Percentiles rank a stretch among this genome's conserved stretches.
Conservation (phyloP, 1,140 invertebrate species). For the Nephotettix cincticeps region DNA sequence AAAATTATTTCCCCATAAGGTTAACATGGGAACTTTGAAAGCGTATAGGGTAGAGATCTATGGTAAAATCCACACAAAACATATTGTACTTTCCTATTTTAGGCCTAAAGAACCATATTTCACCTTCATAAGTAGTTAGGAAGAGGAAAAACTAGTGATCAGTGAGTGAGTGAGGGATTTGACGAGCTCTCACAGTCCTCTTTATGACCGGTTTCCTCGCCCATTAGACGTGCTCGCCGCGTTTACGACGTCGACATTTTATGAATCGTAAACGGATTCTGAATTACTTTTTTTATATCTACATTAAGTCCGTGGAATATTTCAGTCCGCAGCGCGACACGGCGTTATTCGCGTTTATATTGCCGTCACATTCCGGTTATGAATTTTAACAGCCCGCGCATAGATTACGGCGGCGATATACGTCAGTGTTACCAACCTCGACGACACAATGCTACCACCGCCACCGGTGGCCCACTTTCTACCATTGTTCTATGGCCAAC, state of each 20-base stretch:
- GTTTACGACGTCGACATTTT: neutral
- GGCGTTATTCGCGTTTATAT: neutral
- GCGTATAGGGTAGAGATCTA: too few species aligned
- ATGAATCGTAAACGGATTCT: conserved; percentile 2
- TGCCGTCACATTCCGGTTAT: conserved; percentile 3
- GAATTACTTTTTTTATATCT: conserved; percentile 5
- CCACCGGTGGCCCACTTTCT: neutral
- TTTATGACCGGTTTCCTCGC: conserved; percentile 5
- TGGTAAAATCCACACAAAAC: too few species aligned
- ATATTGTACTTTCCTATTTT: too few species aligned
- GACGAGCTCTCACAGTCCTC: conserved; percentile 1
- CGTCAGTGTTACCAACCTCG: neutral
- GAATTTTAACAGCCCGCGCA: conserved; percentile 3
- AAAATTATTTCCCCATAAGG: too few species aligned
- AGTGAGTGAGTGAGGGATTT: too few species aligned
- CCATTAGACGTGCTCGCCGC: conserved; percentile 5
- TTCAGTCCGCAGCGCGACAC: conserved; percentile 1
- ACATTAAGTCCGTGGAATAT: neutral
- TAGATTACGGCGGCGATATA: neutral
- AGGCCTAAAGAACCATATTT: too few species aligned
- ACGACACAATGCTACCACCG: neutral
- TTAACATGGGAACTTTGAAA: too few species aligned
- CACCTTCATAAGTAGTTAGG: too few species aligned
- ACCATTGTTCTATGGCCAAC: conserved; percentile 1
- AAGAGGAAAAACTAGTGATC: too few species aligned